Percentiles rank a stretch among this genome's conserved stretches.
These are phyloP conservation scores for Plebejus anna DNA, from an alignment of 2,888 invertebrate species.

Conservation along the genomic window DNA sequence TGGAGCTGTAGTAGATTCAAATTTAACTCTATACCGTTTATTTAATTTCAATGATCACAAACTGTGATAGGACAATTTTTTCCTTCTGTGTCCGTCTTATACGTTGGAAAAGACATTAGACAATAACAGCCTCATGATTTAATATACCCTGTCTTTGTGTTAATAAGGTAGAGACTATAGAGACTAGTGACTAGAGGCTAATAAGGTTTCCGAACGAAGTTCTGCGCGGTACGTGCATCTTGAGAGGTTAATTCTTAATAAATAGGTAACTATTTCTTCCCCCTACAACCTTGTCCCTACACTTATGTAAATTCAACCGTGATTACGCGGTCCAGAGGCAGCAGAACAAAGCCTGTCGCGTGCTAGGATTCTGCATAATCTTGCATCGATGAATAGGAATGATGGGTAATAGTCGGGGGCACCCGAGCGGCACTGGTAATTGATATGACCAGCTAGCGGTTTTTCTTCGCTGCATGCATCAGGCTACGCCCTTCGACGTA, in stretches of 20 bases:
- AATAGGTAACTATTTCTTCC: neutral
- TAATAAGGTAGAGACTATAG: too few relatives aligned
- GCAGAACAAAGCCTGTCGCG: conserved; percentile 30
- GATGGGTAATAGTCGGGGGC: conserved; percentile 74
- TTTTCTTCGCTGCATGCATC: conserved; percentile 57
- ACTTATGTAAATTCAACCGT: conserved; percentile 1
- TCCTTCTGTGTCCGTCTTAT: too few relatives aligned
- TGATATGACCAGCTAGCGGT: conserved; percentile 74
- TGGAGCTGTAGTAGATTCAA: too few relatives aligned
- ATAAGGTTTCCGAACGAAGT: too few relatives aligned
- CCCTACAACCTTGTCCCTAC: neutral
- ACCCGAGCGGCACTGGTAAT: conserved; percentile 71
- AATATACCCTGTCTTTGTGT: too few relatives aligned
- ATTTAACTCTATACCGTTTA: too few relatives aligned
- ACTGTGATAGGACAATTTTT: too few relatives aligned
- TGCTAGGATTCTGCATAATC: conserved; percentile 39
- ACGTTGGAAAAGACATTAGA: too few relatives aligned
- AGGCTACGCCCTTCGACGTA: conserved; percentile 54
- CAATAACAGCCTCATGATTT: too few relatives aligned
- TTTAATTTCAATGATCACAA: too few relatives aligned
- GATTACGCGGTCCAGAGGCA: conserved; percentile 16
- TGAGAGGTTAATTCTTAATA: neutral
- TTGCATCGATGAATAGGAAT: conserved; percentile 62
- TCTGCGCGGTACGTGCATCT: too few relatives aligned
- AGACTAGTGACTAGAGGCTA: too few relatives aligned